Base-by-base conservation (phyloP, 2,888 invertebrate genomes). In the Axea sp. region DNA sequence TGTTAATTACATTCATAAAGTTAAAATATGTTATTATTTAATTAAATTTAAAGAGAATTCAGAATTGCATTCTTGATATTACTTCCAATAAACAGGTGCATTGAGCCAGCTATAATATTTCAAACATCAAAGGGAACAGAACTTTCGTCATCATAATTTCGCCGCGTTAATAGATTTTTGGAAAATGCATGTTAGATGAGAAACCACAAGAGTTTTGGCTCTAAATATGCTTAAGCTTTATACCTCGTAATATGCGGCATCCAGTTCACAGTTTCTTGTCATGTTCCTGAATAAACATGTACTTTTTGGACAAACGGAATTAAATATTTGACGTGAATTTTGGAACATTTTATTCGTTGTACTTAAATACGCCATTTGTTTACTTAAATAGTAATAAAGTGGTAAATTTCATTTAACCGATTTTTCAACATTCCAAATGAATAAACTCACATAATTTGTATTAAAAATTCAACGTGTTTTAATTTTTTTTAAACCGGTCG, bases 71-170 rank as follows among this genome's bases (percentile, higher is more conserved):
- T 37, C 43, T 51, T 59, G 59, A 68, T 59, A 59, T 68, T 68
- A 51, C 41, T 59, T 60, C 53, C 51, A 59, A 68, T 60, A 60
- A 28, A 45, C 19, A 19, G 19, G 41, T 15, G 41, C 41, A 15
- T 30, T 39, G 22, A 39, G 12, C 11, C 9, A 39, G 60, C 33
- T 39, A 15, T 59, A 51, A 43, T 45, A 37, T 60, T 30, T 35
- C 41, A n/a, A 17, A 35, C 60, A 69, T 69, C 55, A 69, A 69
- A 60, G 60, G 69, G 12, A 53, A 51, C 43, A 28, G 17, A 69
- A 69, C 45, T 69, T 69, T 60, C 69, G 51, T 59, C 43, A 35
- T 59, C 68, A 51, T 68, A 59, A 59, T 68, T 59, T 31, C 33
- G 30, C 39, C 51, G 41, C 41, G 57, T 68, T 59, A 68, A 68